Percentiles rank a stretch among this genome's conserved stretches.
Evolutionary conservation across 2,113 vertebrate genomes (phyloP).

Genomic region (Heterocephalus glaber): DNA sequence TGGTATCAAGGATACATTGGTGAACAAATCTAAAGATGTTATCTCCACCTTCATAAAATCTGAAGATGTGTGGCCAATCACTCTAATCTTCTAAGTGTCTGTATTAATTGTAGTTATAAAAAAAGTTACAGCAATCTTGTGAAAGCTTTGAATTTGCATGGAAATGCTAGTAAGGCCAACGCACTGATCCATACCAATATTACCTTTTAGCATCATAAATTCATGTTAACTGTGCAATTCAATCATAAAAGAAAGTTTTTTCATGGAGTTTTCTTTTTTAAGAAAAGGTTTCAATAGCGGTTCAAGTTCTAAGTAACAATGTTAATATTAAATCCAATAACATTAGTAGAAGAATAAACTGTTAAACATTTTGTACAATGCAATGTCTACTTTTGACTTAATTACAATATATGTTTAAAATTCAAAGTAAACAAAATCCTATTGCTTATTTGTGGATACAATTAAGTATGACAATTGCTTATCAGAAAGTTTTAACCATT

Average conservation of each 20-base stretch:
- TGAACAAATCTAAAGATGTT: conserved; percentile 1
- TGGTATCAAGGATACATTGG: background rate
- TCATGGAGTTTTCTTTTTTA: background rate
- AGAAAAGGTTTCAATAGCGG: background rate
- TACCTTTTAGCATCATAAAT: conserved; percentile 33
- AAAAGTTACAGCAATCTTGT: background rate
- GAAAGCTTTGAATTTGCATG: conserved; percentile 41
- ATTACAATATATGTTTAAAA: conserved; percentile 36
- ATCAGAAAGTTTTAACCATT: background rate
- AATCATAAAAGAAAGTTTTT: conserved; percentile 21
- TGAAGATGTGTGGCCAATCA: conserved; percentile 11
- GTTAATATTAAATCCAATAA: background rate
- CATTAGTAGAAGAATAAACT: background rate
- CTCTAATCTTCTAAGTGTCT: background rate
- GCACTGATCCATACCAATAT: conserved; percentile 48
- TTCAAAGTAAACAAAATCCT: background rate
- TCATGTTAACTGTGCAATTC: conserved; percentile 29
- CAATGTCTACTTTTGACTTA: background rate
- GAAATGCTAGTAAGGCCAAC: conserved; percentile 59
- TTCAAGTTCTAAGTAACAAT: background rate
- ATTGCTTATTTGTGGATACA: background rate
- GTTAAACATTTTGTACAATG: background rate
- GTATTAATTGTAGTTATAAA: conserved; percentile 7
- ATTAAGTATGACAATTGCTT: background rate
- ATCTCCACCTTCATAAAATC: background rate